Evolutionary conservation across 2,888 invertebrate species (phyloP), one percentile per base, ranked within the genome.

Genomic region (Conomelus anceps): DNA sequence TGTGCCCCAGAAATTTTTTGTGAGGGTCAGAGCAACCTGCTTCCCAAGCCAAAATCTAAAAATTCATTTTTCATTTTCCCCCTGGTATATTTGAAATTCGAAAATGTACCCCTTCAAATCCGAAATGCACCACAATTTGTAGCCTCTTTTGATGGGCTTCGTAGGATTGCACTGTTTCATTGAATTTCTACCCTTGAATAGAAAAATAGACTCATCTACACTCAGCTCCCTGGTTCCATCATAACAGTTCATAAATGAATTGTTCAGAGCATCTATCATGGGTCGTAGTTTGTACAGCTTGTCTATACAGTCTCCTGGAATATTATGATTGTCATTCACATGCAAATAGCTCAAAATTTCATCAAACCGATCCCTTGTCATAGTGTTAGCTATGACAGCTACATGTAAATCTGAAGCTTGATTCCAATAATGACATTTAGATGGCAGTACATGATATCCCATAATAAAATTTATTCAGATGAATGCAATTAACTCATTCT

Each of bases 141-240:
- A 90, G 0, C 89, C 90, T 3, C 89, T 29, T 85, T 90, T 90
- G 7, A 89, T 84, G 0, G 89, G 89, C 29, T 89, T 89, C 17
- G 84, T n/a, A 17, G 86, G 88, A 85, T 88, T 90, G 86, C 84
- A 90, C 23, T 90, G 89, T 63, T 90, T 90, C 85, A 90, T 88
- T 0, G 23, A 17, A 7, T 23, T 41, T 0, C 89, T 1, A 3
- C 89, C 89, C 23, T 89, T 88, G 22, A 90, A 89, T n/a, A 85
- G 13, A 11, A 90, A 88, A 63, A 90, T 89, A 0, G 89, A 89
- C 34, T 90, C 90, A 86, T 90, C 89, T 85, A 91, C 84, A 22
- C 23, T 22, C 23, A 86, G n/a, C 6, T 86, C 4, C n/a, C 23
- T 23, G 7, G 22, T n/a, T 0, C 22, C 23, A 23, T 86, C 22